Evolutionary conservation across 1,140 invertebrate species (phyloP), one percentile per base, ranked within the genome.

Genomic region (Meloidogyne hapla): DNA sequence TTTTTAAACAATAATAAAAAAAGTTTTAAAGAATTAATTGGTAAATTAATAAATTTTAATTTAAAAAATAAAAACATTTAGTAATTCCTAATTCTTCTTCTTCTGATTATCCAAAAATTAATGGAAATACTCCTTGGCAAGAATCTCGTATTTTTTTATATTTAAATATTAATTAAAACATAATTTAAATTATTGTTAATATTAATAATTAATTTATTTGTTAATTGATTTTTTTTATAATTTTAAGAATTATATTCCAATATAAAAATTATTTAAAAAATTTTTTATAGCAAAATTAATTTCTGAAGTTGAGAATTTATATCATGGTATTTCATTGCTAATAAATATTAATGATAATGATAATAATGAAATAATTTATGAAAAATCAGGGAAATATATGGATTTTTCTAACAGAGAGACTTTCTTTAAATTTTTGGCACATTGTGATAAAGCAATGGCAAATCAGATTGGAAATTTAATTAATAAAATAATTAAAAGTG

Each of bases 371-470:
- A 8, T 56, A 56, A 56, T 56, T 56, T 56, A 56, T 21, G 48
- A 56, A 56, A 56, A 56, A 56, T n/a, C 4, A n/a, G n/a, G 8
- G n/a, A 56, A 56, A 0, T 56, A n/a, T 21, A 56, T 56, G 48
- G n/a, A 56, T 56, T 56, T 18, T 1, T 1, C 5, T n/a, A 56
- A 21, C n/a, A n/a, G 48, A 56, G 48, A 56, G n/a, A 18, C n/a
- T n/a, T 56, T 56, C n/a, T 56, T 56, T 56, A n/a, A 56, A n/a
- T 56, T 56, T 56, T 56, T 56, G n/a, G n/a, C 18, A n/a, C n/a
- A 56, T 56, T n/a, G 12, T 5, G n/a, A 56, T 56, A 56, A 56
- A 56, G 48, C 4, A 56, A n/a, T 56, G 12, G n/a, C 18, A n/a
- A 56, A 56, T 6, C 18, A 56, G n/a, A n/a, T 56, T n/a, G n/a